Base-by-base conservation (phyloP, 2,888 invertebrate species). In the Drosophila mulleri region DNA sequence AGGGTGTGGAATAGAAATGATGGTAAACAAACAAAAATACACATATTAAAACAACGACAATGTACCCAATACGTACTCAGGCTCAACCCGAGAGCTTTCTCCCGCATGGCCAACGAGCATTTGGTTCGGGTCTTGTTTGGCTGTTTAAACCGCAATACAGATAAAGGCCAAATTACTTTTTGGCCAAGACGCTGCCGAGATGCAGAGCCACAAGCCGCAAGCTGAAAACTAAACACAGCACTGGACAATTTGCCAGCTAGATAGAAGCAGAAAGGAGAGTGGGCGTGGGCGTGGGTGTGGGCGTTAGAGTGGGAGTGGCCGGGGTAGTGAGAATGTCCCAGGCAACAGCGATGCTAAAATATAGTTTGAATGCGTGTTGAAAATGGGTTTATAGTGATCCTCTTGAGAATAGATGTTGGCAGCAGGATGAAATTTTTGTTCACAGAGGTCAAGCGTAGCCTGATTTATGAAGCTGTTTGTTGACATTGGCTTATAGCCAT, bases 131-230 rank as follows among this genome's bases (percentile, higher is more conserved):
- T 72, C 59, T 65, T 75, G 82, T 68, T 77, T 75, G 75, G 63
- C 88, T 88, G 82, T 78, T 88, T 82, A 79, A 87, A 75, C 89
- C 89, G 73, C 89, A 85, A 80, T 75, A 89, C 82, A 87, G 89
- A 87, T 87, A 87, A 89, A 82, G 80, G 83, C 75, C 88, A 89
- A 87, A 89, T 87, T 87, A 88, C 86, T 89, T 87, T 87, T 82
- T 83, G 89, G 87, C 87, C 89, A 89, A 88, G 88, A 81, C 69
- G 77, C 59, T 80, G 85, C 72, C 82, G 29, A 67, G 75, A 67
- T 78, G 79, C 80, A 47, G 70, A 77, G 62, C 83, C 87, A 83
- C 68, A 68, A 72, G 77, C 88, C 86, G 69, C 88, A 89, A 83
- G 61, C 78, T 67, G 70, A 63, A 79, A 86, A 82, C 87, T 77